These are phyloP conservation scores for Halesus radiatus DNA, from an alignment of 1,140 invertebrate genomes.

Conservation along the genomic window DNA sequence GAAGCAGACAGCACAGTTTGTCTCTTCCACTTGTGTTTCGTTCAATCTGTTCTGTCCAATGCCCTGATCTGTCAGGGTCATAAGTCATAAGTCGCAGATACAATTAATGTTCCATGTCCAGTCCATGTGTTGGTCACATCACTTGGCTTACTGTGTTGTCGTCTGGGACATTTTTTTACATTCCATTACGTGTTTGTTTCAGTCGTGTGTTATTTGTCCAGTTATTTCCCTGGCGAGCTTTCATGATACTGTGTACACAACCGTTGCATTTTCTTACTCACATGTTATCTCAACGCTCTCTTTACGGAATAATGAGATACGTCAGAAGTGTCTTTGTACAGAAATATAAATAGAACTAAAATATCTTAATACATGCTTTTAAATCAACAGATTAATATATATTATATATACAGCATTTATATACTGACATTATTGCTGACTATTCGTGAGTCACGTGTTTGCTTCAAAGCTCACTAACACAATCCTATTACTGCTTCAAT, in stretches of 20 bases:
- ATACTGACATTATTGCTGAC: neutral
- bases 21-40: too few relatives aligned
- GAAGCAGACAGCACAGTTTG: too few relatives aligned
- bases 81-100: too few relatives aligned
- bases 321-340: constrained; percentile 1
- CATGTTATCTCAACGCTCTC: neutral
- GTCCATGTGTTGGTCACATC: too few relatives aligned
- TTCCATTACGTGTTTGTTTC: constrained; percentile 4
- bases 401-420: too few relatives aligned
- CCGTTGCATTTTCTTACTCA: constrained; percentile 20
- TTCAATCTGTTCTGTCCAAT: too few relatives aligned
- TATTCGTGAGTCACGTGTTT: constrained; percentile 39
- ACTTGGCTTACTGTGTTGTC: too few relatives aligned
- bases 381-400: neutral
- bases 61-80: too few relatives aligned
- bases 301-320: neutral
- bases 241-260: constrained; percentile 10
- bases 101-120: too few relatives aligned
- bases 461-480: constrained; percentile 39
- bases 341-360: neutral
- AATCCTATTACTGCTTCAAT: constrained; percentile 14
- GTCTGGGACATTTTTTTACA: too few relatives aligned
- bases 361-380: constrained; percentile 4
- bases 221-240: constrained; percentile 17
- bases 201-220: constrained; percentile 11